Evolutionary conservation across 2,113 vertebrate species (phyloP).

Genomic region (Nanorana parkeri): DNA sequence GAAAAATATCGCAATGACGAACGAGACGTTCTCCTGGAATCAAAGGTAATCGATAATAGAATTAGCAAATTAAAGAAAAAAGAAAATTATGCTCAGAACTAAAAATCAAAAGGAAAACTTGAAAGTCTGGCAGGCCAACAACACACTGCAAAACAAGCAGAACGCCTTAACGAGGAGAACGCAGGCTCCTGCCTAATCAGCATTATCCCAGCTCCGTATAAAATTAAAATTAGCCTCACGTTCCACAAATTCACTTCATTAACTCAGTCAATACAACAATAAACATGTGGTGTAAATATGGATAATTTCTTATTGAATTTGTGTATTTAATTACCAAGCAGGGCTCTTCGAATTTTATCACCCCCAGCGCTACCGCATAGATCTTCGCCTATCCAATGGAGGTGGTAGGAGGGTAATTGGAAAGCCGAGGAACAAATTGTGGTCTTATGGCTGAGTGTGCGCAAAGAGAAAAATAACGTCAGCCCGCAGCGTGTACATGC

Average conservation of each 20-base stretch:
- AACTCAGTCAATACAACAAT: slow-evolving; percentile 44
- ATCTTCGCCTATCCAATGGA: slow-evolving; percentile 29
- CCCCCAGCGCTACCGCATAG: background rate
- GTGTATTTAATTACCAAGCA: slow-evolving; percentile 48
- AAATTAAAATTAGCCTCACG: slow-evolving; percentile 20
- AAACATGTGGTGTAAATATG: slow-evolving; percentile 45
- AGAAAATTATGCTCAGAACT: background rate
- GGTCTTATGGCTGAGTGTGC: too few relatives aligned
- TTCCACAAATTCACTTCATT: slow-evolving; percentile 42
- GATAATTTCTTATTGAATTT: slow-evolving; percentile 51
- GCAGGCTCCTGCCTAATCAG: slow-evolving; percentile 8
- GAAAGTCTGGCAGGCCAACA: background rate
- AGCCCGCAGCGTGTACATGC: too few relatives aligned
- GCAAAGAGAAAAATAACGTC: too few relatives aligned
- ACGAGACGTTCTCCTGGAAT: background rate
- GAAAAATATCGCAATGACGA: too few relatives aligned
- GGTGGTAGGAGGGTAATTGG: background rate
- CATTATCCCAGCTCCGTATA: background rate
- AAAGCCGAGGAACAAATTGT: background rate
- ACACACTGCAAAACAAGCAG: background rate
- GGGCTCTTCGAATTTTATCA: background rate
- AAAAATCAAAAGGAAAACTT: background rate
- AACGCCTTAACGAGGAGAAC: too few relatives aligned
- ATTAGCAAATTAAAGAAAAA: background rate
- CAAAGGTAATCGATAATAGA: background rate